phyloP scores from a whole-genome alignment of 1,140 invertebrate species.

The Megalonaias nervosa region DNA sequence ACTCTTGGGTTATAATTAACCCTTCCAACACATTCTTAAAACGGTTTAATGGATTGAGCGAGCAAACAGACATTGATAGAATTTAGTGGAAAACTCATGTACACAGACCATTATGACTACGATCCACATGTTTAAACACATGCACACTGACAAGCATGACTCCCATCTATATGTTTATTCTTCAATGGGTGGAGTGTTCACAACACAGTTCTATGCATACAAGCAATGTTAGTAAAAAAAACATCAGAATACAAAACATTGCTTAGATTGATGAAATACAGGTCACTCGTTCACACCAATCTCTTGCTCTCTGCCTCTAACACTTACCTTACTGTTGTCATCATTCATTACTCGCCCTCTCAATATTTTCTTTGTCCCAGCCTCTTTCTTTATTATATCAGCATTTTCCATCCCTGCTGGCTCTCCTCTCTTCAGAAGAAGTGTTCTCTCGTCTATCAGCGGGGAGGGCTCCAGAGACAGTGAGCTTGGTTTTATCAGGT shows the following conservation, averaged over 20 bases:
- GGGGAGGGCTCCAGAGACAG: conserved; percentile 68
- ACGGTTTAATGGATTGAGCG: too few relatives aligned
- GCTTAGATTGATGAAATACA: conserved; percentile 5
- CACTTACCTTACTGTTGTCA: conserved; percentile 18
- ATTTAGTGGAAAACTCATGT: too few relatives aligned
- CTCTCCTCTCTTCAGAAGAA: conserved; percentile 45
- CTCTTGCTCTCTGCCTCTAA: not conserved
- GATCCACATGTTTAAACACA: too few relatives aligned
- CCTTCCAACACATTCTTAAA: too few relatives aligned
- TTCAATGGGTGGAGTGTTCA: not conserved
- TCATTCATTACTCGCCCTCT: conserved; percentile 18
- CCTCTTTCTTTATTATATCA: conserved; percentile 26
- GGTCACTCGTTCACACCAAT: not conserved
- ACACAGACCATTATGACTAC: too few relatives aligned
- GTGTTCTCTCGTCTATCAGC: conserved; percentile 63
- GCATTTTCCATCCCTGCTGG: conserved; percentile 58
- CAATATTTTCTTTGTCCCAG: not conserved
- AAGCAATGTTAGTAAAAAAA: not conserved
- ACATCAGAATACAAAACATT: not conserved
- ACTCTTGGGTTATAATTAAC: too few relatives aligned
- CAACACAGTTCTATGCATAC: not conserved
- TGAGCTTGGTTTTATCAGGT: conserved; percentile 66
- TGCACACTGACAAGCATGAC: too few relatives aligned
- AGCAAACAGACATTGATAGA: too few relatives aligned
- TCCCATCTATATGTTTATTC: not conserved